Evolutionary conservation across 2,888 invertebrate genomes (phyloP).

Genomic region (Apotomis capreana): DNA sequence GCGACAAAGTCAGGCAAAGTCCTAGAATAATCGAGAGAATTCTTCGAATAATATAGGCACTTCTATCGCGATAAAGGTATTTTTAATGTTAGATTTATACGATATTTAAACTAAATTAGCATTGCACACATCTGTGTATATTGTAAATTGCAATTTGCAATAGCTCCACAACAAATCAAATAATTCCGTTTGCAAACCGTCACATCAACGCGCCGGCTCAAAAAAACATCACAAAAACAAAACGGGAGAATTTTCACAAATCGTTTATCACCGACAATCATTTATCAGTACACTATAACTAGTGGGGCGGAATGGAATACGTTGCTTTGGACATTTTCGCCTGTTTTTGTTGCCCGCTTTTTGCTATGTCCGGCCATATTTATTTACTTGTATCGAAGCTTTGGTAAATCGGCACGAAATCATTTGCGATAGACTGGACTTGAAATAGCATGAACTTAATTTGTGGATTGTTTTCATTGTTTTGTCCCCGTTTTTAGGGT

Average conservation of each 20-base stretch:
- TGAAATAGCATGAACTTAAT: too few relatives aligned
- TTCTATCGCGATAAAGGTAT: too few relatives aligned
- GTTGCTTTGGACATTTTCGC: conserved; percentile 69
- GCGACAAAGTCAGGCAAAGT: too few relatives aligned
- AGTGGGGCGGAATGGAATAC: conserved; percentile 74
- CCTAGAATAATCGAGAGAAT: too few relatives aligned
- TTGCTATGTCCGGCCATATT: conserved; percentile 40
- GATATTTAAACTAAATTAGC: too few relatives aligned
- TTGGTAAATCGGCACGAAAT: neutral
- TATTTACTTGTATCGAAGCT: conserved; percentile 9
- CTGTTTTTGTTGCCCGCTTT: conserved; percentile 49
- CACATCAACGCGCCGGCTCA: conserved; percentile 9
- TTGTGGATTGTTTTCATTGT: too few relatives aligned
- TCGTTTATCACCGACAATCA: conserved; percentile 66
- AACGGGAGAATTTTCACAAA: conserved; percentile 53
- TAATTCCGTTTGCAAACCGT: neutral
- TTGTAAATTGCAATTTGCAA: too few relatives aligned
- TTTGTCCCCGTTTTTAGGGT: too few relatives aligned
- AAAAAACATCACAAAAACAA: conserved; percentile 54
- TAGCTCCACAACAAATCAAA: neutral
- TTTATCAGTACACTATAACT: conserved; percentile 77
- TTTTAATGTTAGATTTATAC: too few relatives aligned
- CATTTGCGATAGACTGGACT: neutral
- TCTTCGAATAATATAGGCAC: too few relatives aligned
- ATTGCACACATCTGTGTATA: too few relatives aligned